phyloP scores from a whole-genome alignment of 2,888 invertebrate genomes.

The Bembecia ichneumoniformis region DNA sequence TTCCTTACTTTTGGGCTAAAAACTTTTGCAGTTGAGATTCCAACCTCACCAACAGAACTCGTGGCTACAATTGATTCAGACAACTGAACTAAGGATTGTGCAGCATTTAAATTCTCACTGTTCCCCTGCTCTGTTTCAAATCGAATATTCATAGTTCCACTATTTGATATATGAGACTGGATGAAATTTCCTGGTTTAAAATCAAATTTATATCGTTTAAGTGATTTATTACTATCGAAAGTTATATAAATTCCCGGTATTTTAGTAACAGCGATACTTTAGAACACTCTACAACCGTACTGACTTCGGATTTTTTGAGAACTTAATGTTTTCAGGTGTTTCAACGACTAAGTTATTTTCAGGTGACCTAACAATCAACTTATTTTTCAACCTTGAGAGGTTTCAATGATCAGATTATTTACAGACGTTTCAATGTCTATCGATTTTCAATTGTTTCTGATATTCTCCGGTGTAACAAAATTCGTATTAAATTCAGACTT shows the following conservation, averaged over 20 bases:
- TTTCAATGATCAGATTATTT: not conserved
- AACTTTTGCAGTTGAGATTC: constrained; percentile 11
- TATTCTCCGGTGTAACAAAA: too few relatives aligned
- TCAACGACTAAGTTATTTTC: too few relatives aligned
- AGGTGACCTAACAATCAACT: not conserved
- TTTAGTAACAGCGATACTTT: too few relatives aligned
- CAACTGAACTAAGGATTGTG: constrained; percentile 66
- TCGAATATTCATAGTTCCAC: constrained; percentile 26
- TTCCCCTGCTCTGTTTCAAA: constrained; percentile 63
- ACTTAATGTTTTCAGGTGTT: too few relatives aligned
- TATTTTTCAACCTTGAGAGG: not conserved
- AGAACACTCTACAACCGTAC: too few relatives aligned
- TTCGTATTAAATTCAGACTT: too few relatives aligned
- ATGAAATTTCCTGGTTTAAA: constrained; percentile 14
- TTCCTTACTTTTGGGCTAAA: constrained; percentile 28
- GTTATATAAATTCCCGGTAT: too few relatives aligned
- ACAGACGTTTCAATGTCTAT: not conserved
- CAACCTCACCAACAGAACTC: constrained; percentile 33
- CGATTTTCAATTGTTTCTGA: too few relatives aligned
- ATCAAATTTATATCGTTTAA: constrained; percentile 6
- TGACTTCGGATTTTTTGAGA: too few relatives aligned
- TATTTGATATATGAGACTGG: not conserved
- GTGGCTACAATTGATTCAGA: constrained; percentile 58
- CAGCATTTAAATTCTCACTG: constrained; percentile 62
- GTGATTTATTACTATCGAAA: not conserved